These are phyloP conservation scores for Epicampocera succincta DNA, from an alignment of 2,888 invertebrate genomes.

Conservation along the genomic window DNA sequence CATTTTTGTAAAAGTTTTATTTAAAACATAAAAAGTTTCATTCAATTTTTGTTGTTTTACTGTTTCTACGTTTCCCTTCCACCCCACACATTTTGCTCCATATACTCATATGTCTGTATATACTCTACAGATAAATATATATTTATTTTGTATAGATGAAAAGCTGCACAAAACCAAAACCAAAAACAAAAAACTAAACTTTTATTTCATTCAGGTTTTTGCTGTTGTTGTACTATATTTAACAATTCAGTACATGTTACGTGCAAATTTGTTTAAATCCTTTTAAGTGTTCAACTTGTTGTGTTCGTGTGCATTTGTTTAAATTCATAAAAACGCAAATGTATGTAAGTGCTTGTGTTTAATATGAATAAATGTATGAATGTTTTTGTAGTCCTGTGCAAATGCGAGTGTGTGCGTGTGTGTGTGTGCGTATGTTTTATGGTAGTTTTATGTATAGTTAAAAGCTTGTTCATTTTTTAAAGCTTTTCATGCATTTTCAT, in stretches of 20 bases:
- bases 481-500: constrained; percentile 51
- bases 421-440: constrained; percentile 44
- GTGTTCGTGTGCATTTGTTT: constrained; percentile 22
- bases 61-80: neutral
- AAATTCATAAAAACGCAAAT: constrained; percentile 21
- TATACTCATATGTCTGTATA: too few species aligned
- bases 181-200: constrained; percentile 46
- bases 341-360: neutral
- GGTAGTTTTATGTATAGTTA: constrained; percentile 63
- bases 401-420: neutral
- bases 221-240: constrained; percentile 58
- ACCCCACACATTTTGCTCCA: too few species aligned
- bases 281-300: constrained; percentile 66
- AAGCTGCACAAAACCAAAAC: too few species aligned
- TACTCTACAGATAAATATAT: too few species aligned
- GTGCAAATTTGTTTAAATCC: constrained; percentile 67
- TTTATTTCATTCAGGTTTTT: constrained; percentile 62
- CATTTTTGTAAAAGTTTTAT: constrained; percentile 44
- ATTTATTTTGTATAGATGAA: constrained; percentile 9
- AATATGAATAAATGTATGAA: constrained; percentile 43
- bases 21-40: constrained; percentile 55
- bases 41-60: neutral
- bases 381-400: neutral
- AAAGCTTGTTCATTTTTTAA: constrained; percentile 66
- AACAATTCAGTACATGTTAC: constrained; percentile 65